phyloP scores from a whole-genome alignment of 2,888 invertebrate species.

The Merodon equestris region DNA sequence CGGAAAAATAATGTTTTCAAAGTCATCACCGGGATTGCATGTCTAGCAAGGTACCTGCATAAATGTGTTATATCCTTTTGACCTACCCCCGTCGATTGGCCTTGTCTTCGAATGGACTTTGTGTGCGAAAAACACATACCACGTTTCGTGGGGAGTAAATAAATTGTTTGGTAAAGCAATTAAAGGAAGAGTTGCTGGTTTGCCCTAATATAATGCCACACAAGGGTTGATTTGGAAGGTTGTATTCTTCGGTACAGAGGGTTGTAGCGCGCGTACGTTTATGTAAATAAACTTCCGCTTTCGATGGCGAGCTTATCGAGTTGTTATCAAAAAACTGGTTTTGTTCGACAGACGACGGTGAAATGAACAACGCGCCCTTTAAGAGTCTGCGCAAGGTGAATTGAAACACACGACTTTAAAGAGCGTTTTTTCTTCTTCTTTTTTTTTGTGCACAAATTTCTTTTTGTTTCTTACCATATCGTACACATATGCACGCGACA shows the following conservation, averaged over 20 bases:
- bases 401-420: constrained; percentile 53
- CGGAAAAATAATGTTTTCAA: constrained; percentile 36
- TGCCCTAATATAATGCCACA: constrained; percentile 28
- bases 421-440: constrained; percentile 11
- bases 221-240: constrained; percentile 39
- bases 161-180: constrained; percentile 43
- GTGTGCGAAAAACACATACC: background rate
- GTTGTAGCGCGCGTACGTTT: too few relatives aligned
- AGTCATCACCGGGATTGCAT: constrained; percentile 52
- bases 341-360: constrained; percentile 3
- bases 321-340: background rate
- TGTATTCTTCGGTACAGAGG: too few relatives aligned
- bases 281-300: too few relatives aligned
- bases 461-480: constrained; percentile 6
- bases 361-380: constrained; percentile 55
- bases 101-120: constrained; percentile 47
- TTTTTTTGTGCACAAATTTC: too few relatives aligned
- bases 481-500: background rate
- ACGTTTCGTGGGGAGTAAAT: constrained; percentile 5
- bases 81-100: constrained; percentile 60
- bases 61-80: constrained; percentile 54
- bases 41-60: constrained; percentile 37
- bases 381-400: constrained; percentile 63
- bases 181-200: constrained; percentile 47
- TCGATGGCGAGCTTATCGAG: constrained; percentile 19